Evolutionary conservation across 2,888 invertebrate species (phyloP), one percentile per base, ranked within the genome.

Genomic region (Saturnia japonica): DNA sequence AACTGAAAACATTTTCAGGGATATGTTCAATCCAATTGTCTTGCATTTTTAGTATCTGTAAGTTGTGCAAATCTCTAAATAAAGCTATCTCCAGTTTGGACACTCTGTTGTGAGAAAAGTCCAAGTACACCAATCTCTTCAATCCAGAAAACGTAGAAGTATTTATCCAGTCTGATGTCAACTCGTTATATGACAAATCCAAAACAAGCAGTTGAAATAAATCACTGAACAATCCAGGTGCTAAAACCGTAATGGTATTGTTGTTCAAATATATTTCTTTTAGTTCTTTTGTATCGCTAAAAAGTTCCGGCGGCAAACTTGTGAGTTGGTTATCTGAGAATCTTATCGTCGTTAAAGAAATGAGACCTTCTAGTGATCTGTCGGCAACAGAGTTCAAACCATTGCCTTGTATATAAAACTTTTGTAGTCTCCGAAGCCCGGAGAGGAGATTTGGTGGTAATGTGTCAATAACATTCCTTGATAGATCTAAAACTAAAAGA

Each of bases 101-200:
- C 73, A 98, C 96, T 78, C 96, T 94, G 86, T 98, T 98, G 85
- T 95, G 95, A 67, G 97, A 96, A 76, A 97, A 94, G 85, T 97
- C 97, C 72, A 98, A 91, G 76, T 97, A 96, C 42, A 97, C 96
- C 19, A 98, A 94, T 72, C 97, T 94, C 78, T 96, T 95, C 60
- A 97, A 92, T 78, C 97, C 97, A 68, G 96, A 94, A 87, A 97
- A 97, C 16, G 97, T 97, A 2, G 96, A 96, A 34, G 97, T 95
- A 85, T 96, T 97, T 74, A 97, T 96, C 97, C 97, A 97, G 84
- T 97, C 97, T 68, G 96, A 96, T 4, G 97, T 96, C 74, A 98
- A 91, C 88, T 97, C 97, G 86, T 97, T 97, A 78, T 95, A 95
- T 43, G 97, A 96, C 80, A 97, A 90, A 89, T 97, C 97, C 74